phyloP scores from a whole-genome alignment of 2,113 vertebrate species.

The Oncorhynchus clarkii region DNA sequence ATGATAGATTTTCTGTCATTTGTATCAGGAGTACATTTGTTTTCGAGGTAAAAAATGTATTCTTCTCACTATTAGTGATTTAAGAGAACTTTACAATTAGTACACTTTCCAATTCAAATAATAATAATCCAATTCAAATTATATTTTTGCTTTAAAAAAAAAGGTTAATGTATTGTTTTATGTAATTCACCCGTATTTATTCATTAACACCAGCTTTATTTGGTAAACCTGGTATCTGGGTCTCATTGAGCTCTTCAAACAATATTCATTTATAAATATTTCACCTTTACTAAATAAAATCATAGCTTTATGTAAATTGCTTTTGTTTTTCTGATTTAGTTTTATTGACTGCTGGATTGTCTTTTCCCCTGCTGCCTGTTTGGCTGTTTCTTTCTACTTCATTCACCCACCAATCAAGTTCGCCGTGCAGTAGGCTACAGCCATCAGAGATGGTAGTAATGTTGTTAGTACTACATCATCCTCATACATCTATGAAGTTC shows the following conservation, averaged over 20 bases:
- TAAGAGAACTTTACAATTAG: constrained; percentile 20
- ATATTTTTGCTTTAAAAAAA: constrained; percentile 35
- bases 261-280: constrained; percentile 63
- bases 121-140: constrained; percentile 29
- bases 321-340: too few species aligned
- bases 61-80: constrained; percentile 40
- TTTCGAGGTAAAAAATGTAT: constrained; percentile 23
- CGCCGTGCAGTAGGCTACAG: too few species aligned
- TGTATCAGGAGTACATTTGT: constrained; percentile 25
- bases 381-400: too few species aligned
- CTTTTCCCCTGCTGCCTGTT: too few species aligned
- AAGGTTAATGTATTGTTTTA: too few species aligned
- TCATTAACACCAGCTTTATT: constrained; percentile 64
- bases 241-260: constrained; percentile 50
- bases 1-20: constrained; percentile 9
- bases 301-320: constrained; percentile 48
- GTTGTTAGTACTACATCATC: too few species aligned
- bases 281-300: constrained; percentile 64
- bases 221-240: constrained; percentile 57
- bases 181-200: constrained; percentile 26
- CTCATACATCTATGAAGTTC: too few species aligned
- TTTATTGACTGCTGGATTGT: too few species aligned
- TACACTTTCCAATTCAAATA: too few species aligned
- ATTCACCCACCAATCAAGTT: too few species aligned
- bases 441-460: too few species aligned